Conservation (phyloP, 2,797 vertebrate genomes). For the Mus caroli region DNA sequence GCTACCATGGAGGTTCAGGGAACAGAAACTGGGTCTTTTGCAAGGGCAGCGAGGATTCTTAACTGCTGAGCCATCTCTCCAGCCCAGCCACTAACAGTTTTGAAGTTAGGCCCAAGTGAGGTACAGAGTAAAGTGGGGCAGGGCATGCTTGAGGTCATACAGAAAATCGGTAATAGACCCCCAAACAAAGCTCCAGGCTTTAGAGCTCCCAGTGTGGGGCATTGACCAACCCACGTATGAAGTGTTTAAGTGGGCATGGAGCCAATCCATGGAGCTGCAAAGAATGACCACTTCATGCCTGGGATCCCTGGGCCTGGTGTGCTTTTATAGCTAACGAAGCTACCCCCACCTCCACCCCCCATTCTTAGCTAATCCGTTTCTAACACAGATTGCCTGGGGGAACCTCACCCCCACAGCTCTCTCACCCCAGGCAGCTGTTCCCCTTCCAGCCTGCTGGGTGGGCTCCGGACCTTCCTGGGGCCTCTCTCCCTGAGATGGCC, state of each 20-base stretch:
- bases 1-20: not conserved
- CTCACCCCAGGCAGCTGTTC: constrained; percentile 73
- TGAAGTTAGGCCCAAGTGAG: not conserved
- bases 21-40: not conserved
- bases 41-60: not conserved
- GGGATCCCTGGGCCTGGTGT: not conserved
- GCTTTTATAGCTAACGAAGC: constrained; percentile 32
- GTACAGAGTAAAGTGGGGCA: not conserved
- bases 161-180: not conserved
- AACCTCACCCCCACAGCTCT: not conserved
- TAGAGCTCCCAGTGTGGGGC: not conserved
- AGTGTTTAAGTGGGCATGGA: not conserved
- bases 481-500: constrained; percentile 76
- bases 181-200: not conserved
- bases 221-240: not conserved
- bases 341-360: not conserved
- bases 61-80: not conserved
- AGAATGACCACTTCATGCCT: not conserved
- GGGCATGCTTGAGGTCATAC: not conserved
- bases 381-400: constrained; percentile 37
- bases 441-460: constrained; percentile 79
- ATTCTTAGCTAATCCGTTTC: constrained; percentile 62
- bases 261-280: not conserved
- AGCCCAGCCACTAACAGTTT: constrained; percentile 34
- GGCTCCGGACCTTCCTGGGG: constrained; percentile 75